A percentile compares a stretch with the other conserved stretches of the same genome.
Conservation (phyloP, 2,113 vertebrate genomes). For the Misgurnus mizolepis region DNA sequence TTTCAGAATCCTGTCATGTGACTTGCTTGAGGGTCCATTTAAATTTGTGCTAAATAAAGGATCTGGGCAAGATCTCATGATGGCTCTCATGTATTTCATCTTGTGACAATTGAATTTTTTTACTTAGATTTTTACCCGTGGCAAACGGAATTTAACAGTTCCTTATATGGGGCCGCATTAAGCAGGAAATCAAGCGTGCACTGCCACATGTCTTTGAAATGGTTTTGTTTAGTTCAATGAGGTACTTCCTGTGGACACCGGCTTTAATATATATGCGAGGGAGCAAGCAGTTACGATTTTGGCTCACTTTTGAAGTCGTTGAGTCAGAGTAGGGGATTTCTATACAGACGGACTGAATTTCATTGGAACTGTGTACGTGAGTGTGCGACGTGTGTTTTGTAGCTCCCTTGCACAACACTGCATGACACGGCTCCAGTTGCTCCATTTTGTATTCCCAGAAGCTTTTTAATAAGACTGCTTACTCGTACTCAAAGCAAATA, state of each 20-base stretch:
- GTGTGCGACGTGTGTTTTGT: neutral
- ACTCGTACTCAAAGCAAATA: neutral
- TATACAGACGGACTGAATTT: slow-evolving; percentile 34
- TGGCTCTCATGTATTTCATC: neutral
- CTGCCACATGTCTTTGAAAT: neutral
- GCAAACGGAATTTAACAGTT: neutral
- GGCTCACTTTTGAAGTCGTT: slow-evolving; percentile 30
- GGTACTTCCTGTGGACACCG: slow-evolving; percentile 19
- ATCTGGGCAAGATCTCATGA: neutral
- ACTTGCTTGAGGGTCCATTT: neutral
- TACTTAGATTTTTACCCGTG: neutral
- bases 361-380: slow-evolving; percentile 21
- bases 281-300: neutral
- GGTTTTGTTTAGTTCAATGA: neutral
- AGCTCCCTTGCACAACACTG: slow-evolving; percentile 1
- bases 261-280: slow-evolving; percentile 9
- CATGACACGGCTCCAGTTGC: slow-evolving; percentile 31
- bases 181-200: neutral
- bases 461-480: slow-evolving; percentile 7
- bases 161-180: neutral
- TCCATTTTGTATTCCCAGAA: slow-evolving; percentile 22
- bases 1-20: neutral
- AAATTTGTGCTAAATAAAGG: neutral
- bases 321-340: slow-evolving; percentile 49
- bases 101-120: neutral